Evolutionary conservation across 2,113 vertebrate species (phyloP).

Genomic region (Aix galericulata): DNA sequence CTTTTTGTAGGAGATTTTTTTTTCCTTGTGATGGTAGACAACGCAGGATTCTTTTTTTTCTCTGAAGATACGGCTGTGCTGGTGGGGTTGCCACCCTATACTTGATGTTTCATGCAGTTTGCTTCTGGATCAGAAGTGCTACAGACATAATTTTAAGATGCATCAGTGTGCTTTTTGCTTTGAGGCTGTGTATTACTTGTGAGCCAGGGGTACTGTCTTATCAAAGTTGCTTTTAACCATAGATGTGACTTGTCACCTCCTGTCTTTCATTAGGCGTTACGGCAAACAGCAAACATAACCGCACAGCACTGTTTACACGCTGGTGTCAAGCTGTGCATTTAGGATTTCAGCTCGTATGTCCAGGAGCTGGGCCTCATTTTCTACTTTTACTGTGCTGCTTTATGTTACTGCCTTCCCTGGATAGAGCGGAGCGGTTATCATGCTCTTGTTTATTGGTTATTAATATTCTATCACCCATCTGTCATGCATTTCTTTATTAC

Average conservation of each 20-base stretch:
- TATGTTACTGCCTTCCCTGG: background rate
- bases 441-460: background rate
- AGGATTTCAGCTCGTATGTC: background rate
- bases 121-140: background rate
- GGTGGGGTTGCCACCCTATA: background rate
- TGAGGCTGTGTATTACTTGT: background rate
- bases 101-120: background rate
- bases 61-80: background rate
- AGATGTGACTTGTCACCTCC: background rate
- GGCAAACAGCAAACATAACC: background rate
- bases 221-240: background rate
- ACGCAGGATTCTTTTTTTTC: background rate
- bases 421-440: background rate
- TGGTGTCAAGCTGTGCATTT: background rate
- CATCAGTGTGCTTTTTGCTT: background rate
- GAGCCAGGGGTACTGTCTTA: background rate
- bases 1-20: background rate
- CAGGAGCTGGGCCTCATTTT: background rate
- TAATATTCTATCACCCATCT: background rate
- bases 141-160: background rate
- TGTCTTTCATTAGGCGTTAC: background rate
- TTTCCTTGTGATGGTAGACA: background rate
- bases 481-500: background rate
- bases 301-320: fast-evolving
- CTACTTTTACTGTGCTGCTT: background rate